Percentiles rank a stretch among this genome's conserved stretches.
Conservation (phyloP, 1,140 invertebrate genomes). For the Conopomorpha cramerella region DNA sequence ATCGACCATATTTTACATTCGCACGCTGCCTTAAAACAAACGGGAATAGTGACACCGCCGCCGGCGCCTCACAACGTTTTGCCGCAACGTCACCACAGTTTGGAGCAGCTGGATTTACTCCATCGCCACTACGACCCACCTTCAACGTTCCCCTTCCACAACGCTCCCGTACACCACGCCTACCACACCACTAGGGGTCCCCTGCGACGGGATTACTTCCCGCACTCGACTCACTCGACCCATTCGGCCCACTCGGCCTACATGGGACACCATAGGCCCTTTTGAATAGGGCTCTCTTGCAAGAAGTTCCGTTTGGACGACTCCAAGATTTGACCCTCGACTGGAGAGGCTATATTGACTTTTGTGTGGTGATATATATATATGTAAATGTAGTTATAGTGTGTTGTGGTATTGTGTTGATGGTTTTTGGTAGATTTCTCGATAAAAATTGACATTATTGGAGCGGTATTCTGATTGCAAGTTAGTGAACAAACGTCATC, state of each 20-base stretch:
- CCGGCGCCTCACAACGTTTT: conserved; percentile 15
- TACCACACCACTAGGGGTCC: conserved; percentile 15
- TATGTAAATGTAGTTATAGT: no score
- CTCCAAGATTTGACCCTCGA: conserved; percentile 39
- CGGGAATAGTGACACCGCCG: background rate
- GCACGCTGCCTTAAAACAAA: conserved; percentile 30
- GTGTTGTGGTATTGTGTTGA: no score
- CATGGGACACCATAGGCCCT: conserved; percentile 43
- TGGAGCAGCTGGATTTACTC: conserved; percentile 49
- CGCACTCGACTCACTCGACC: no score
- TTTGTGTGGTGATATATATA: no score
- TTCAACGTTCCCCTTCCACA: no score
- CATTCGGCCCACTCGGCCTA: conserved; percentile 35
- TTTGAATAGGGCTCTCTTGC: conserved; percentile 55
- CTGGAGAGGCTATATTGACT: no score
- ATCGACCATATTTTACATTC: no score
- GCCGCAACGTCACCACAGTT: conserved; percentile 45
- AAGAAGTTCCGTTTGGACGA: conserved; percentile 52
- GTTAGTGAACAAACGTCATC: no score
- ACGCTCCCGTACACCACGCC: no score
- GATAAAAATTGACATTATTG: no score
- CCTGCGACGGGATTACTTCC: conserved; percentile 31
- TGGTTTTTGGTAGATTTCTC: no score
- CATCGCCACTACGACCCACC: conserved; percentile 33
- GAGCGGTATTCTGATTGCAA: no score